Conservation (phyloP, 2,888 invertebrate genomes). For the Ommatoiulus sabulosus region DNA sequence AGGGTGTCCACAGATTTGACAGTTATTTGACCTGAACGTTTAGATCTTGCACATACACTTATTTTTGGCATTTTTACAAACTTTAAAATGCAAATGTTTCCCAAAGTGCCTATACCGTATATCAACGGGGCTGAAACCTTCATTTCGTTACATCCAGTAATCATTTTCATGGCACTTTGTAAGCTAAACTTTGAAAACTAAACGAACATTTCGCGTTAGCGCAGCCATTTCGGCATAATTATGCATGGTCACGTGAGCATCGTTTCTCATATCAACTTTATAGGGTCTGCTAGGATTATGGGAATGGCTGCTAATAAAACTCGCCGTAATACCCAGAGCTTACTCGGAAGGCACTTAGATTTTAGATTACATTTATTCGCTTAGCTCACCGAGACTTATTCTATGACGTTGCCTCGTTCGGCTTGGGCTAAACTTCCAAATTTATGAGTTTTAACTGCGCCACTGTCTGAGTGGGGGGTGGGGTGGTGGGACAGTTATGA, state of each 20-base stretch:
- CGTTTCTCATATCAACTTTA: slow-evolving; percentile 29
- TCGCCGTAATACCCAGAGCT: slow-evolving; percentile 36
- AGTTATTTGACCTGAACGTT: no score
- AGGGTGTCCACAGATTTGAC: no score
- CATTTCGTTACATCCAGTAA: neutral
- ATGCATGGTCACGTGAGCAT: neutral
- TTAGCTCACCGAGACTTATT: neutral
- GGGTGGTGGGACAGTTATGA: neutral
- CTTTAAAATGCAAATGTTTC: no score
- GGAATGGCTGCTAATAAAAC: slow-evolving; percentile 11
- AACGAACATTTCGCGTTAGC: neutral
- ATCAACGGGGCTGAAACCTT: no score
- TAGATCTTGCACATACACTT: no score
- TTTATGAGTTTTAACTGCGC: slow-evolving; percentile 17
- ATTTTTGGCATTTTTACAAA: no score
- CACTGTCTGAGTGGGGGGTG: neutral
- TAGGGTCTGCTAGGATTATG: slow-evolving; percentile 13
- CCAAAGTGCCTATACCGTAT: no score
- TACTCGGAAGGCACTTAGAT: slow-evolving; percentile 32
- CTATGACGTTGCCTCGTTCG: neutral
- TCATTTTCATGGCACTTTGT: neutral
- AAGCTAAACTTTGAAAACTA: neutral
- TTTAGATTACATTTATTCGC: slow-evolving; percentile 33
- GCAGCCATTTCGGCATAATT: slow-evolving; percentile 2
- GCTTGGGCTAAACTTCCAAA: neutral